These are phyloP conservation scores for Cettia cetti DNA, from an alignment of 2,113 vertebrate genomes.

Conservation along the genomic window DNA sequence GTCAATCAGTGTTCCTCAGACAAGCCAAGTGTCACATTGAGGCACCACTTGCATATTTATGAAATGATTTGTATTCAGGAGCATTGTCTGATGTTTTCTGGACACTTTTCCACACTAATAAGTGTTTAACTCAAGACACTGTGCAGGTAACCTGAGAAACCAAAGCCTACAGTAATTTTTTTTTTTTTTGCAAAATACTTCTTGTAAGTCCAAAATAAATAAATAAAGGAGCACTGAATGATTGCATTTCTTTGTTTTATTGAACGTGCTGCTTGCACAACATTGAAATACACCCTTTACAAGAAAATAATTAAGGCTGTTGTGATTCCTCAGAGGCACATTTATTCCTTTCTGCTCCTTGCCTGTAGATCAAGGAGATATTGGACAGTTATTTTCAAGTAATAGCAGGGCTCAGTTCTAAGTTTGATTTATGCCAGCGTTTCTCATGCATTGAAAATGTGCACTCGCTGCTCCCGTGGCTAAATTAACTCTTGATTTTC, in stretches of 20 bases:
- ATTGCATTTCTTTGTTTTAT: not conserved
- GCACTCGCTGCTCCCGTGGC: not conserved
- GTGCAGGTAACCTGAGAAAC: not conserved
- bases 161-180: not conserved
- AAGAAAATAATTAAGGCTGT: not conserved
- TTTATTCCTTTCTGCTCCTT: not conserved
- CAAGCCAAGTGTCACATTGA: conserved; percentile 50
- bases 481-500: conserved; percentile 31
- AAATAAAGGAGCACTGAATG: not conserved
- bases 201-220: not conserved
- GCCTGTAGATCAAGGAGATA: not conserved
- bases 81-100: conserved; percentile 16
- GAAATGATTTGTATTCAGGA: conserved; percentile 2
- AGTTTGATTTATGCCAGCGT: not conserved
- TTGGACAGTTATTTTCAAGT: not conserved
- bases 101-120: not conserved
- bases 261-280: not conserved
- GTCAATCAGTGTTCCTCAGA: conserved; percentile 27
- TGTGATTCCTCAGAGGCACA: not conserved
- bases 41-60: conserved; percentile 41
- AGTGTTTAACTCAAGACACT: not conserved
- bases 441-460: conserved; percentile 7
- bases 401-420: not conserved
- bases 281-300: not conserved
- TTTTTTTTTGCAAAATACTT: not conserved